phyloP scores from a whole-genome alignment of 2,888 invertebrate species.

The Stenichneumon culpator region DNA sequence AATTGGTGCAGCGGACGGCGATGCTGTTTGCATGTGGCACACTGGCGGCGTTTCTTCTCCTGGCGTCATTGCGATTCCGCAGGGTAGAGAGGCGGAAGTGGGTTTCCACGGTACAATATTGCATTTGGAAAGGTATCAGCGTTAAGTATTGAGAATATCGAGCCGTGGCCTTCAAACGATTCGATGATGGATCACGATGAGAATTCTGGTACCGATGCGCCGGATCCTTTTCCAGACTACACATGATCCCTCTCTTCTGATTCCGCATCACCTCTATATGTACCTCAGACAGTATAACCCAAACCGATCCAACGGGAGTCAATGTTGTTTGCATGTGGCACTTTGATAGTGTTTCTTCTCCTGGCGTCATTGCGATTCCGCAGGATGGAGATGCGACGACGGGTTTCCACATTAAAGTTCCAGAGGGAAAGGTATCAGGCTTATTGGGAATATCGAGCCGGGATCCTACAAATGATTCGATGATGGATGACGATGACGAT shows the following conservation, averaged over 20 bases:
- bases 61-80: conserved; percentile 25
- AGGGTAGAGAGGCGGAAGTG: neutral
- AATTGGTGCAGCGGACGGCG: neutral
- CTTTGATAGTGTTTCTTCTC: neutral
- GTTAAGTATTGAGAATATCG: too few relatives aligned
- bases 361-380: conserved; percentile 28
- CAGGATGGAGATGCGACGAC: neutral
- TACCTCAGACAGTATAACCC: neutral
- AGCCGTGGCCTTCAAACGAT: too few relatives aligned
- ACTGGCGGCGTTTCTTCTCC: neutral
- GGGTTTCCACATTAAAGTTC: neutral
- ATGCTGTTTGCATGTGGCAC: conserved; percentile 17
- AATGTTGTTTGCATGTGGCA: conserved; percentile 19
- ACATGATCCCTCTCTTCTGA: neutral
- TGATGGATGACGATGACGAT: conserved; percentile 2
- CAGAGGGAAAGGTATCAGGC: neutral
- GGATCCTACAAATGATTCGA: neutral
- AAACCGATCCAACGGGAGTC: neutral
- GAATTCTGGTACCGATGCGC: neutral
- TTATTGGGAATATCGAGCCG: neutral
- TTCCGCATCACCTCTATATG: neutral
- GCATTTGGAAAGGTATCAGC: too few relatives aligned
- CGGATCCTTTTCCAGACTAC: neutral
- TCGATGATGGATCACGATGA: too few relatives aligned
- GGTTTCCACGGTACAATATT: too few relatives aligned